Evolutionary conservation across 2,888 invertebrate species (phyloP).

Genomic region (Hirudinaria manillensis): DNA sequence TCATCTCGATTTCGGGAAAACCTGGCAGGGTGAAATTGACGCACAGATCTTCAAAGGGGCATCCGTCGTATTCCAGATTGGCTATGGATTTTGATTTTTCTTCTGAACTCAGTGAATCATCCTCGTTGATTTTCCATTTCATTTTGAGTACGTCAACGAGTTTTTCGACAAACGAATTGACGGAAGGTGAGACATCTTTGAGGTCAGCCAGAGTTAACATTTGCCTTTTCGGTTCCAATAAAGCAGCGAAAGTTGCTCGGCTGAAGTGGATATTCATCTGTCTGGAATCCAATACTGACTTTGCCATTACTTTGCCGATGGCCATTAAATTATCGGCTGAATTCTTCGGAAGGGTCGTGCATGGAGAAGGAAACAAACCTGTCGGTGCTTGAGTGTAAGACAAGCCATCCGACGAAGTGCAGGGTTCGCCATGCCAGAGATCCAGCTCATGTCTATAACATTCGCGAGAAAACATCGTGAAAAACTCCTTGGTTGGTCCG

Average conservation of each 20-base stretch:
- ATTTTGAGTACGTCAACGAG: too few relatives aligned
- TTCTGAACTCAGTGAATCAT: too few relatives aligned
- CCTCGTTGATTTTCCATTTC: too few relatives aligned
- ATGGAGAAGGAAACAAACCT: too few relatives aligned
- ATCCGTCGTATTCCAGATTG: conserved; percentile 75
- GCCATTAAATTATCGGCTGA: conserved; percentile 56
- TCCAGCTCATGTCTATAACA: conserved; percentile 85
- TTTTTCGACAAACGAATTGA: too few relatives aligned
- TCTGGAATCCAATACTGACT: conserved; percentile 96
- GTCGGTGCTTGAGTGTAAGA: too few relatives aligned
- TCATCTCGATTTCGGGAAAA: conserved; percentile 74
- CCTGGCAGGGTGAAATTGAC: conserved; percentile 95
- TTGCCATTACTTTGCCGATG: conserved; percentile 96
- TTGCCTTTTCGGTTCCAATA: too few relatives aligned
- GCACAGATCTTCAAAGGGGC: conserved; percentile 79
- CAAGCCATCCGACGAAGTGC: conserved; percentile 33
- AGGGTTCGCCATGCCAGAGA: conserved; percentile 74
- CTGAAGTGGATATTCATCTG: conserved; percentile 94
- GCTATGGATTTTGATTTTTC: conserved; percentile 46
- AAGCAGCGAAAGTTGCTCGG: conserved; percentile 49
- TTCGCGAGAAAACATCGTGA: conserved; percentile 79
- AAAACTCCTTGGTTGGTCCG: conserved; percentile 99
- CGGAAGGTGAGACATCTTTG: too few relatives aligned
- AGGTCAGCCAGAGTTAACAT: too few relatives aligned
- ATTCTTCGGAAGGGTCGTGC: too few relatives aligned